phyloP scores from a whole-genome alignment of 2,797 vertebrate genomes.

The Lagorchestes hirsutus region DNA sequence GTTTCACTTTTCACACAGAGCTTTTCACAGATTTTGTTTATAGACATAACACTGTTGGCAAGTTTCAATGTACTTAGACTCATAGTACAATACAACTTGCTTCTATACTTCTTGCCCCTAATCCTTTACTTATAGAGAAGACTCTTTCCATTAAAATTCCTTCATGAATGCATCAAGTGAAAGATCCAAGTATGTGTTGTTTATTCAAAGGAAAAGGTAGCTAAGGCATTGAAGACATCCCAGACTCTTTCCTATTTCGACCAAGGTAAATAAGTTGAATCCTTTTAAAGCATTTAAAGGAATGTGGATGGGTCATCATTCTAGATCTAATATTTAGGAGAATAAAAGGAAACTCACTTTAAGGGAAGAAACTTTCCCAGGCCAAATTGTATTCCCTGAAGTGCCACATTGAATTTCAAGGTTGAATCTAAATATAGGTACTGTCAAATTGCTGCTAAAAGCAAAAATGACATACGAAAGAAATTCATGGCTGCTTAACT shows the following conservation, averaged over 20 bases:
- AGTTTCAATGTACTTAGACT: conserved; percentile 47
- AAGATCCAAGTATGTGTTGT: conserved; percentile 66
- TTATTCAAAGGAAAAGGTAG: conserved; percentile 50
- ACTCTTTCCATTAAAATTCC: conserved; percentile 77
- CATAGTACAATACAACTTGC: conserved; percentile 70
- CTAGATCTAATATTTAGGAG: conserved; percentile 56
- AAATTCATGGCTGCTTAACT: background rate
- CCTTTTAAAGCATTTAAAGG: conserved; percentile 60
- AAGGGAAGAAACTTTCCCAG: conserved; percentile 50
- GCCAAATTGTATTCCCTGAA: background rate
- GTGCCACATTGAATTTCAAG: background rate
- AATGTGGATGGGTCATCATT: conserved; percentile 57
- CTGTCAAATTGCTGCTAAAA: background rate
- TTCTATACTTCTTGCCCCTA: conserved; percentile 43
- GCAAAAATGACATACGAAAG: background rate
- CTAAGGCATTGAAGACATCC: conserved; percentile 15
- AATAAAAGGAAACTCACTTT: conserved; percentile 54
- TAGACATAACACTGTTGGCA: conserved; percentile 43
- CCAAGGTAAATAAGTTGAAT: conserved; percentile 68
- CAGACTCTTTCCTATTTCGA: conserved; percentile 64
- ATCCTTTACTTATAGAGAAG: conserved; percentile 51
- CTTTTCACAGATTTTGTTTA: conserved; percentile 70
- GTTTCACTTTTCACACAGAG: conserved; percentile 61
- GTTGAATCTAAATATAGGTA: background rate
- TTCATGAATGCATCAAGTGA: conserved; percentile 78